Evolutionary conservation across 53 echinoderm and acorn worm species (phyloP).

Genomic region (Zoroaster sp.): DNA sequence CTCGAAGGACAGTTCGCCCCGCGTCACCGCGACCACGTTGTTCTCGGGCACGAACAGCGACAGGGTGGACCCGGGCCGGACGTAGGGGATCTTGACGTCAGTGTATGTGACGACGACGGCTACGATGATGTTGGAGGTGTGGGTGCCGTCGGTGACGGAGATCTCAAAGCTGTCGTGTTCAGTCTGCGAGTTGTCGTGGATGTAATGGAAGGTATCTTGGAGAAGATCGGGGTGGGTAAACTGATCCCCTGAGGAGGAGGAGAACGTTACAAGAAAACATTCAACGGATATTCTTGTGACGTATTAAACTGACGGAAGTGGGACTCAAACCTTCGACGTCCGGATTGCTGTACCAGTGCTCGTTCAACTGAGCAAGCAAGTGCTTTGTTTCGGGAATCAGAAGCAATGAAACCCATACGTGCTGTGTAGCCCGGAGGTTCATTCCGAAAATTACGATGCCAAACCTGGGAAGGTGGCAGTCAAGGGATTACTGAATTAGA

Average conservation of each 20-base stretch:
- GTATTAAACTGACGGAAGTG: too few species aligned
- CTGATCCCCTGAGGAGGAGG: slow-evolving; percentile 58
- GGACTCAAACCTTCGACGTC: too few species aligned
- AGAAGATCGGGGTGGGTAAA: slow-evolving; percentile 76
- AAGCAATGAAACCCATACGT: not conserved
- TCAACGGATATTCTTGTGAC: too few species aligned
- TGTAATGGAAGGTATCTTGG: slow-evolving; percentile 74
- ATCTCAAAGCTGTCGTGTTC: slow-evolving; percentile 81
- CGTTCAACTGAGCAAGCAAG: too few species aligned
- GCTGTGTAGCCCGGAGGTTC: too few species aligned
- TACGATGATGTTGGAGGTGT: slow-evolving; percentile 59
- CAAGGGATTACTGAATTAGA: not conserved
- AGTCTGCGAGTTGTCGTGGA: slow-evolving; percentile 75
- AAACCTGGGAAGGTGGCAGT: not conserved
- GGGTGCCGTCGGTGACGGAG: slow-evolving; percentile 76
- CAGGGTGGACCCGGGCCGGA: slow-evolving; percentile 64
- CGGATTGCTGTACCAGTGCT: too few species aligned
- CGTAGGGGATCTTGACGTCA: slow-evolving; percentile 70
- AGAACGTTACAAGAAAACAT: not conserved
- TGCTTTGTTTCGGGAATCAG: not conserved
- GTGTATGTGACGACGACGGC: slow-evolving; percentile 64
- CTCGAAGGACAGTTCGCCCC: slow-evolving; percentile 74
- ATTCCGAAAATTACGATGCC: not conserved
- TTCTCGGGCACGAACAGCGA: slow-evolving; percentile 77
- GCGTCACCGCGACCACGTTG: slow-evolving; percentile 66